phyloP scores from a whole-genome alignment of 2,113 vertebrate genomes.

The Physeter macrocephalus region DNA sequence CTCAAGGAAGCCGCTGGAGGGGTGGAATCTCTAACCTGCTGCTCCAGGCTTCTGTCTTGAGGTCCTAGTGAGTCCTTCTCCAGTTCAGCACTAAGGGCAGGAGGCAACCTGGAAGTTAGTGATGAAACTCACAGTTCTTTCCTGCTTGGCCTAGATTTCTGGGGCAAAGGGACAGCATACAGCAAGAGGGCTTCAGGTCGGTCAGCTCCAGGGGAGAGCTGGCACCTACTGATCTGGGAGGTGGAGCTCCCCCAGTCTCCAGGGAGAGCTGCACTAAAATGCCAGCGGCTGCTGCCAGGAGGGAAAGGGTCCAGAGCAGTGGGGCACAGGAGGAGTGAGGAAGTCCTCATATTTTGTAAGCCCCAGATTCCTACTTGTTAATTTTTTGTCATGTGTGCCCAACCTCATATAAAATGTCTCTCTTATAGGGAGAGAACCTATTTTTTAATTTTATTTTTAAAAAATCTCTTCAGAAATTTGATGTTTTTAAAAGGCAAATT shows the following conservation, averaged over 20 bases:
- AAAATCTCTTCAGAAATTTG: background rate
- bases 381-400: background rate
- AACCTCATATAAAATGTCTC: background rate
- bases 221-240: background rate
- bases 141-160: background rate
- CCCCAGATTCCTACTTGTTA: background rate
- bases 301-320: rapidly evolving
- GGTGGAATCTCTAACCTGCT: background rate
- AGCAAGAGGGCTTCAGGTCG: background rate
- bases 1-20: background rate
- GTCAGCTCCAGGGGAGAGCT: background rate
- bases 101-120: background rate
- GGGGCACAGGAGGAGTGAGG: rapidly evolving
- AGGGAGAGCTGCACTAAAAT: background rate
- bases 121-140: background rate
- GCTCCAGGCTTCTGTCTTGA: background rate
- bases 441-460: background rate
- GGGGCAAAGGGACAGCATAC: background rate
- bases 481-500: background rate
- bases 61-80: background rate
- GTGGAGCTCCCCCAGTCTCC: background rate
- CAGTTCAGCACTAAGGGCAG: background rate
- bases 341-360: background rate
- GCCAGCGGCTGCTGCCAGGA: background rate
- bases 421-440: background rate